Evolutionary conservation across 2,888 invertebrate species (phyloP).

Genomic region (Saturnia japonica): DNA sequence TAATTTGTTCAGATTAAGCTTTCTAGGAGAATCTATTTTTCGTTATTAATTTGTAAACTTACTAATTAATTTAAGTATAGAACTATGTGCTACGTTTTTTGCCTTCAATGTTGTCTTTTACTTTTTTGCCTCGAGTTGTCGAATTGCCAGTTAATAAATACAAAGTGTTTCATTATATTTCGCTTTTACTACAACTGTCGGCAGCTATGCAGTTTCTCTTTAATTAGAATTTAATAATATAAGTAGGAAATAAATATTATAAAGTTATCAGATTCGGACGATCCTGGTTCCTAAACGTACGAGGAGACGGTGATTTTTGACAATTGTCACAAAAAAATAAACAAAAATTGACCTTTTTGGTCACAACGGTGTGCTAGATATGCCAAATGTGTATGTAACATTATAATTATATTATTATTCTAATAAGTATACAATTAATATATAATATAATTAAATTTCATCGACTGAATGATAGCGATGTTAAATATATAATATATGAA

Average conservation of each 20-base stretch:
- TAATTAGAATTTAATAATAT: neutral
- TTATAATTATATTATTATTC: slow-evolving; percentile 1
- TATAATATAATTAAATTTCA: neutral
- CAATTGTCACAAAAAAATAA: slow-evolving; percentile 26
- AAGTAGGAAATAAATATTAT: neutral
- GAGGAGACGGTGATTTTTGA: slow-evolving; percentile 7
- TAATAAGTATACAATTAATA: neutral
- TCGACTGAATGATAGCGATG: neutral
- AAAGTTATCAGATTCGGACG: neutral
- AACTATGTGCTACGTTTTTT: slow-evolving; percentile 6
- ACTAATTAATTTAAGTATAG: neutral
- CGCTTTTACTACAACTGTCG: neutral
- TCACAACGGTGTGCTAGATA: slow-evolving; percentile 65
- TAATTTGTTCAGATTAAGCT: neutral
- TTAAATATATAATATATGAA: neutral
- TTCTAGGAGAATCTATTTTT: neutral
- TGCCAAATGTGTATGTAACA: slow-evolving; percentile 54
- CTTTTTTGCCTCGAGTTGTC: neutral
- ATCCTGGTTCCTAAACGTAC: neutral
- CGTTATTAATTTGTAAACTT: neutral
- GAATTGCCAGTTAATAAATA: neutral
- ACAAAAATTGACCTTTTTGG: slow-evolving; percentile 31
- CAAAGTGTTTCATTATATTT: neutral
- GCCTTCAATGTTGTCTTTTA: slow-evolving; percentile 2
- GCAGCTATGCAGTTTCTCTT: neutral